Base-by-base conservation (phyloP, 2,888 invertebrate genomes). In the Pherbina coryleti region DNA sequence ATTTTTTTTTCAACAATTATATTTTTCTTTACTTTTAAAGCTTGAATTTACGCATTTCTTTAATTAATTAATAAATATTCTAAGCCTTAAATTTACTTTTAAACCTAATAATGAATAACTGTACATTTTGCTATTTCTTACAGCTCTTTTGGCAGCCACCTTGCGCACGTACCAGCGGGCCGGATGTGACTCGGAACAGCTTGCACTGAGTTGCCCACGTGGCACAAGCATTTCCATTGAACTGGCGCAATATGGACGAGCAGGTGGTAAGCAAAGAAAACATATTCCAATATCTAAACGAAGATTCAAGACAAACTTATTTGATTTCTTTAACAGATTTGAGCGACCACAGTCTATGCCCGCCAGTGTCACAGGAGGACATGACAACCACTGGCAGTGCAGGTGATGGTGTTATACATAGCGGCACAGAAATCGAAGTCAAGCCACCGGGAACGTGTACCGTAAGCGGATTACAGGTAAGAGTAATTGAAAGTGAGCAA, bases 161-260 rank as follows among this genome's bases (percentile, higher is more conserved):
- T 92, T 98, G 84, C 92, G 96, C 86, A 97, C 97, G 66, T 97
- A 97, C 90, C 96, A 97, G 88, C 93, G 95, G 82, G 96, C 96
- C 70, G 96, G 96, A 73, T 98, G 98, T 90, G 97, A 98, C 91
- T 96, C 96, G 81, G 96, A 98, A 86, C 92, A 93, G 88, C 94
- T 98, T 88, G 93, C 94, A 70, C 92, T 98, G 80, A 94, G 94
- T 86, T 98, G 98, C 90, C 98, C 98, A 37, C 91, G 94, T 67
- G 96, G 96, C 74, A 98, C 98, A 53, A 95, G 96, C 85, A 97
- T 98, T 88, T 94, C 95, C 84, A 95, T 98, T 83, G 95, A 96
- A 88, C 92, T 96, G 84, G 97, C 97, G n/a, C 96, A 96, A 87
- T 97, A 97, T 86, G 97, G 97, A 17, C 93, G 95, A 44, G 86